A percentile compares a stretch with the other conserved stretches of the same genome.
Conservation (phyloP, 2,113 vertebrate species). For the Ochotona curzoniae region DNA sequence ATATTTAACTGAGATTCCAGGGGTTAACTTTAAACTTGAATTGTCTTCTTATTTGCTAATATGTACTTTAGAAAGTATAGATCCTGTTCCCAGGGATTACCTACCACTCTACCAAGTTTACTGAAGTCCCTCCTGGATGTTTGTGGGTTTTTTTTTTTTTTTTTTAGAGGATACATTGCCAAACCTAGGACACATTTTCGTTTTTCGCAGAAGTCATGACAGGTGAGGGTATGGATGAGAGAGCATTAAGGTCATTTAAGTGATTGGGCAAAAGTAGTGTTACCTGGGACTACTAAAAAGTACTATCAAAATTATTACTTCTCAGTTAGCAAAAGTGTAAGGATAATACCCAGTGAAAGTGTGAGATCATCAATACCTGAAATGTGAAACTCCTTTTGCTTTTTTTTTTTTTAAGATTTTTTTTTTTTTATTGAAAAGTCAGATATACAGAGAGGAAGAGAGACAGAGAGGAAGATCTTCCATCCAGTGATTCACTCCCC, state of each 20-base stretch:
- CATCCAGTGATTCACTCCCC: too few relatives aligned
- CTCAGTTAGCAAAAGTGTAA: conserved; percentile 26
- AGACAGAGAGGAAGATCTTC: too few relatives aligned
- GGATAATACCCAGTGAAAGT: background rate
- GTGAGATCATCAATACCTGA: background rate
- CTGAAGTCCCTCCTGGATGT: conserved; percentile 5
- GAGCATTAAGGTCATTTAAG: background rate
- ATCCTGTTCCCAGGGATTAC: background rate
- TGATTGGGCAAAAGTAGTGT: background rate
- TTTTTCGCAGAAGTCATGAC: background rate
- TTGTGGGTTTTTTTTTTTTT: background rate
- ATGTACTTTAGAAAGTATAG: conserved; percentile 35
- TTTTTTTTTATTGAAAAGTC: too few relatives aligned
- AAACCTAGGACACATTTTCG: background rate
- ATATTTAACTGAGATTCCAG: background rate
- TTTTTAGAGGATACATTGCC: too few relatives aligned
- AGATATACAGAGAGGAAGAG: too few relatives aligned
- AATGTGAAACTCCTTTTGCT: background rate
- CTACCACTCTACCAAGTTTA: background rate
- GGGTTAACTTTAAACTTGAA: background rate
- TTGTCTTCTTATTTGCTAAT: conserved; percentile 37
- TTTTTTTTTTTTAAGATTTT: too few relatives aligned
- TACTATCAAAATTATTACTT: conserved; percentile 15
- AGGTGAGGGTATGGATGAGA: background rate
- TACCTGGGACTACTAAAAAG: background rate